These are phyloP conservation scores for Branchellion lobata DNA, from an alignment of 2,888 invertebrate species.

Conservation along the genomic window DNA sequence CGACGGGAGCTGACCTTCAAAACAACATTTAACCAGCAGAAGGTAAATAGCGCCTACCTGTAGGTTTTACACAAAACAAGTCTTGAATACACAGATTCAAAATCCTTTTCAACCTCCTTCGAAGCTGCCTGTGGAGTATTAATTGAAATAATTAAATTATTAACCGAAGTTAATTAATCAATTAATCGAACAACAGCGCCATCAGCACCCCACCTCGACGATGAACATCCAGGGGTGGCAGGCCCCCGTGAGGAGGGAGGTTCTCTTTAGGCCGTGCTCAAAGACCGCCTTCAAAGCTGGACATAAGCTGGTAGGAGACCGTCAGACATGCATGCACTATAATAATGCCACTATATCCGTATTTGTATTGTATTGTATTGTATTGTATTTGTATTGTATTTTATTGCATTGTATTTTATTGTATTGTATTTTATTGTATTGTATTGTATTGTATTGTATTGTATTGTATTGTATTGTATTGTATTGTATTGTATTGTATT, in stretches of 20 bases:
- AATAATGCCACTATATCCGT: too few relatives aligned
- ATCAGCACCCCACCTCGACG: conserved; percentile 70
- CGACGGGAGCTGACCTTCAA: too few relatives aligned
- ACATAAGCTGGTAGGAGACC: conserved; percentile 69
- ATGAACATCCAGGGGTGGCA: conserved; percentile 99
- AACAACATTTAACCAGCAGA: too few relatives aligned
- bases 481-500: too few relatives aligned
- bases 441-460: too few relatives aligned
- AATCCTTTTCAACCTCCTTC: conserved; percentile 93
- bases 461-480: too few relatives aligned
- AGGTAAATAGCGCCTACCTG: conserved; percentile 64
- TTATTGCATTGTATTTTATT: too few relatives aligned
- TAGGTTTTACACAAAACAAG: conserved; percentile 96
- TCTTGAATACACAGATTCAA: conserved; percentile 94
- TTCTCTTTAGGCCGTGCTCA: conserved; percentile 89
- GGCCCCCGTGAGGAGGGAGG: conserved; percentile 81
- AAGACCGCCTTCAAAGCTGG: conserved; percentile 89
- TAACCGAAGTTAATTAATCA: too few relatives aligned
- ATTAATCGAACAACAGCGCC: too few relatives aligned
- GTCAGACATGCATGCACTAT: background rate
- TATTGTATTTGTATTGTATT: too few relatives aligned
- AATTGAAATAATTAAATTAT: background rate
- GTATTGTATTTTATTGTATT: too few relatives aligned
- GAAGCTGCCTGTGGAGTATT: conserved; percentile 72
- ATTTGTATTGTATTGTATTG: too few relatives aligned